Conservation (phyloP, 2,113 vertebrate species). For the Egretta garzetta region DNA sequence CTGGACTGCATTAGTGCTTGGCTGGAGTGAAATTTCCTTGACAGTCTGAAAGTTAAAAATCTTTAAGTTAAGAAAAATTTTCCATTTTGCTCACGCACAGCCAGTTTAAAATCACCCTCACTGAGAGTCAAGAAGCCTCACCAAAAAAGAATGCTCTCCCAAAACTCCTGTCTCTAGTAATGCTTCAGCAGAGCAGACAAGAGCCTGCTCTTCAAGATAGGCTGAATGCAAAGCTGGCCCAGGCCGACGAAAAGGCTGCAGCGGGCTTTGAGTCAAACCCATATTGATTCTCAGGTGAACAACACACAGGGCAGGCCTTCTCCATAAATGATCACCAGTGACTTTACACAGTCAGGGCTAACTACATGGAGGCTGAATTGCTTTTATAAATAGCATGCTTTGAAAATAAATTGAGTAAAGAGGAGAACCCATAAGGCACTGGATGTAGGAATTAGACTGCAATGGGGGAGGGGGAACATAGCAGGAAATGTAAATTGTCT, state of each 20-base stretch:
- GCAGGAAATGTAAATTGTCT: background rate
- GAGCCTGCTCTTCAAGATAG: background rate
- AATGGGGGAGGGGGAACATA: background rate
- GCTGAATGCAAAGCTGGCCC: background rate
- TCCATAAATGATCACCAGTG: background rate
- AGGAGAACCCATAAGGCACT: background rate
- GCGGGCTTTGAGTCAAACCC: background rate
- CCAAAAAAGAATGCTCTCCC: background rate
- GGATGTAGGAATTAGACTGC: background rate
- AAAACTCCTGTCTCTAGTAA: background rate
- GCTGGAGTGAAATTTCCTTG: slow-evolving; percentile 36
- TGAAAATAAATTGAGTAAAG: slow-evolving; percentile 46
- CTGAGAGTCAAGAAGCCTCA: slow-evolving; percentile 7
- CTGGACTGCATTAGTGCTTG: background rate
- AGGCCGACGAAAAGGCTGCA: background rate
- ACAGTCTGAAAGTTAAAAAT: background rate
- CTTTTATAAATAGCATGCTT: slow-evolving; percentile 31
- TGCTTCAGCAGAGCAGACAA: background rate
- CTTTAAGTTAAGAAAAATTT: background rate
- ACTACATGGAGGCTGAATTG: background rate
- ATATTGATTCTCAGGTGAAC: background rate
- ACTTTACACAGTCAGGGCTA: background rate
- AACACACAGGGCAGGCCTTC: background rate
- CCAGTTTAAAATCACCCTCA: background rate
- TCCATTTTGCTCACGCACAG: background rate